A percentile compares a stretch with the other conserved stretches of the same genome.
Conservation (phyloP, 2,888 invertebrate species). For the Lepidonotus clava region DNA sequence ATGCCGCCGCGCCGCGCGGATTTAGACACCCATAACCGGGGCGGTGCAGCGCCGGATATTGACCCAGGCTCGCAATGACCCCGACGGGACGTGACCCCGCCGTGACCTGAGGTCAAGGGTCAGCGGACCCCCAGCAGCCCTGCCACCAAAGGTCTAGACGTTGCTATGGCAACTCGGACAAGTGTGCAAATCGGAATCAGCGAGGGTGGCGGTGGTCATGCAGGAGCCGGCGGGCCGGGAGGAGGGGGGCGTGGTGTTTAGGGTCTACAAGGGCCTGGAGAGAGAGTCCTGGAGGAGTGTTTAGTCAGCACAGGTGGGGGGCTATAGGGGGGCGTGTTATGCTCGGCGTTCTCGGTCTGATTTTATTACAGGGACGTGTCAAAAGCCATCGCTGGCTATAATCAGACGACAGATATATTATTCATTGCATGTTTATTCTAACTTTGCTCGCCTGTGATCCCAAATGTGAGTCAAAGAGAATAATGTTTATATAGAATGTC, state of each 20-base stretch:
- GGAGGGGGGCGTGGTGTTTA: neutral
- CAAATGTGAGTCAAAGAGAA: too few species aligned
- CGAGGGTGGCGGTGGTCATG: neutral
- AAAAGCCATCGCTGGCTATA: too few species aligned
- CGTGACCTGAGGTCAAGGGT: neutral
- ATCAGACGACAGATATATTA: too few species aligned
- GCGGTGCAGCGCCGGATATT: neutral
- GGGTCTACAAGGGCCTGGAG: slow-evolving; percentile 1
- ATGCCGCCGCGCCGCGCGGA: neutral
- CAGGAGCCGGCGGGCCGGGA: neutral
- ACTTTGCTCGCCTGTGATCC: too few species aligned
- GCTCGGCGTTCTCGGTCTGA: too few species aligned
- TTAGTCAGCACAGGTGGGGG: neutral
- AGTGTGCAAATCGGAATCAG: slow-evolving; percentile 28
- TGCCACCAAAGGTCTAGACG: slow-evolving; percentile 17
- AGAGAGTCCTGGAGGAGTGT: too few species aligned
- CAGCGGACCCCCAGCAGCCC: neutral
- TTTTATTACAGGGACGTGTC: too few species aligned
- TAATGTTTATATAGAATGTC: too few species aligned
- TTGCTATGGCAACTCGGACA: slow-evolving; percentile 28
- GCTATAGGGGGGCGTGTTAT: too few species aligned
- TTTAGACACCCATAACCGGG: slow-evolving; percentile 34
- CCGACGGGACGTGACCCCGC: slow-evolving; percentile 29
- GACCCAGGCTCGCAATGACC: neutral
- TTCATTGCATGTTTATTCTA: too few species aligned